These are phyloP conservation scores for Trypoxylon attenuatum DNA, from an alignment of 2,888 invertebrate species.

Conservation along the genomic window DNA sequence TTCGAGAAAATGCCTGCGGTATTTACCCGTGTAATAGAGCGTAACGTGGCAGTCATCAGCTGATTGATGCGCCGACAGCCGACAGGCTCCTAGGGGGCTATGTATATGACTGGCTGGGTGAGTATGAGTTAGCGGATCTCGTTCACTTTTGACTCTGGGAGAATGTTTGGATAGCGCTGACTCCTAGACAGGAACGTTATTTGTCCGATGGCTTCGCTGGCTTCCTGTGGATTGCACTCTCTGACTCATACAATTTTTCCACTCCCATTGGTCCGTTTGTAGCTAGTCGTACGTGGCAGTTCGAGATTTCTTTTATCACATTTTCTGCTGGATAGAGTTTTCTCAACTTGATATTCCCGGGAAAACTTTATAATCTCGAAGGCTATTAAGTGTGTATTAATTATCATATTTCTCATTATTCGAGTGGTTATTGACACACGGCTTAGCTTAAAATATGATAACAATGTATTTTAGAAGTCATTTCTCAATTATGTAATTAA, in stretches of 20 bases:
- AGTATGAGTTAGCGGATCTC: slow-evolving; percentile 12
- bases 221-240: not conserved
- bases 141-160: slow-evolving; percentile 34
- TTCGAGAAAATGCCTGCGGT: slow-evolving; percentile 43
- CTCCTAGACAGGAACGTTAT: slow-evolving; percentile 26
- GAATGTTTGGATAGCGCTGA: slow-evolving; percentile 25
- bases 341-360: too few species aligned
- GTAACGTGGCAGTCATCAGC: slow-evolving; percentile 63
- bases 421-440: too few species aligned
- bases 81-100: slow-evolving; percentile 19
- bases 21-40: slow-evolving; percentile 63
- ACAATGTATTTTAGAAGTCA: too few species aligned
- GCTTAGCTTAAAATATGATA: too few species aligned
- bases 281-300: too few species aligned
- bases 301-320: not conserved
- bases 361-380: too few species aligned
- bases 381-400: too few species aligned
- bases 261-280: not conserved
- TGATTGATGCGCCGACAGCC: slow-evolving; percentile 57
- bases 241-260: slow-evolving; percentile 1
- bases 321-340: too few species aligned
- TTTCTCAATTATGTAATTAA: too few species aligned
- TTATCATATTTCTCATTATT: too few species aligned
- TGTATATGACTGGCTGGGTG: too few species aligned
- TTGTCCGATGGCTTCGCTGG: slow-evolving; percentile 8